phyloP scores from a whole-genome alignment of 2,888 invertebrate species.

The Hanleya hanleyi region DNA sequence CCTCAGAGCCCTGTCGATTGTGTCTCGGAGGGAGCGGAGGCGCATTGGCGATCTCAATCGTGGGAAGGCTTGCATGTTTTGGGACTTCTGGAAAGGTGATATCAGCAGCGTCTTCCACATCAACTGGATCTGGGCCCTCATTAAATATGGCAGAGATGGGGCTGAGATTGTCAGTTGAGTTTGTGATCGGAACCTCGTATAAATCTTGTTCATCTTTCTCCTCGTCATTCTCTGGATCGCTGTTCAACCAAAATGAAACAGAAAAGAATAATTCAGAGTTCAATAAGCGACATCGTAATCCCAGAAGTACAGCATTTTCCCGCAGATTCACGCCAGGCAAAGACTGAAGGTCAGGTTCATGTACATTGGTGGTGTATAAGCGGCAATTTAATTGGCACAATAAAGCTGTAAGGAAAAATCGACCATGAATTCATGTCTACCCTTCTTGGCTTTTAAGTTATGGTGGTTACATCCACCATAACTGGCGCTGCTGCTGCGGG shows the following conservation, averaged over 20 bases:
- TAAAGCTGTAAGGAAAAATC: too few relatives aligned
- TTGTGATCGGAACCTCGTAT: constrained; percentile 52
- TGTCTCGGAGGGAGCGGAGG: constrained; percentile 24
- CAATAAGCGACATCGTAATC: neutral
- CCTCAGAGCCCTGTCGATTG: neutral
- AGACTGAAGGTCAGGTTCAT: too few relatives aligned
- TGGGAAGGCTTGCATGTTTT: neutral
- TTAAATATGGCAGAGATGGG: constrained; percentile 22
- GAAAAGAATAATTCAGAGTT: neutral
- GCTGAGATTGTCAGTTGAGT: constrained; percentile 35
- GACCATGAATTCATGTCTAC: too few relatives aligned
- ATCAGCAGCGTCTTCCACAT: neutral
- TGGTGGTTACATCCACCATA: too few relatives aligned
- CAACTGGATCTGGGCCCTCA: neutral
- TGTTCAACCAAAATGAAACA: neutral
- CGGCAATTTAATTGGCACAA: too few relatives aligned
- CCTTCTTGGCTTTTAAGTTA: too few relatives aligned
- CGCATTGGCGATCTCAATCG: constrained; percentile 8
- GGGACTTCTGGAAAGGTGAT: neutral
- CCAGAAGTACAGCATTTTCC: too few relatives aligned
- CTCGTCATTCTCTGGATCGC: constrained; percentile 16
- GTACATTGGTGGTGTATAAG: too few relatives aligned
- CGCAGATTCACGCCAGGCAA: too few relatives aligned
- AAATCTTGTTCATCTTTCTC: constrained; percentile 46
- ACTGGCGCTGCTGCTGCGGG: too few relatives aligned